Conservation (phyloP, 2,113 vertebrate species). For the Megaceryle maxima region DNA sequence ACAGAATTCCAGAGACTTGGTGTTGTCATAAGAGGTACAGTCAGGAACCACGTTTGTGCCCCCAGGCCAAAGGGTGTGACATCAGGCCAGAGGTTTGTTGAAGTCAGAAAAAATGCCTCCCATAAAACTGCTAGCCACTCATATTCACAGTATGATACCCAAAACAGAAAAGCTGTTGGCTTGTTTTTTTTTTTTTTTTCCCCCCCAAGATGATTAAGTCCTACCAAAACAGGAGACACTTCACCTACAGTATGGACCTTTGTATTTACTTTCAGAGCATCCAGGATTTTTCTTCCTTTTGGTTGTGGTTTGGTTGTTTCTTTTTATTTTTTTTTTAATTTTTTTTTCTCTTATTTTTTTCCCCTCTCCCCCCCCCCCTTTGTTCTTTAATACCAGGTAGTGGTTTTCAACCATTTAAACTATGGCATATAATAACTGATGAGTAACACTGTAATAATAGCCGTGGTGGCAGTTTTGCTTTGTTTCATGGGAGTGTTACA, state of each 20-base stretch:
- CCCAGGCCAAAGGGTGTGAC: slow-evolving; percentile 54
- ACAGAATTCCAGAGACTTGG: slow-evolving; percentile 53
- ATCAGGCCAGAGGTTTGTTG: neutral
- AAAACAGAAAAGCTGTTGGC: no score
- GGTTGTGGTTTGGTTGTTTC: neutral
- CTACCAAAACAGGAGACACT: neutral
- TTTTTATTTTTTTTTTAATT: neutral
- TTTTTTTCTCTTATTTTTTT: no score
- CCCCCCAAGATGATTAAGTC: neutral
- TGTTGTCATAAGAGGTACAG: slow-evolving; percentile 45
- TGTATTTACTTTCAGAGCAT: slow-evolving; percentile 26
- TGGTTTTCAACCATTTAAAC: slow-evolving; percentile 65
- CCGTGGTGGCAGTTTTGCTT: slow-evolving; percentile 67
- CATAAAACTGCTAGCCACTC: slow-evolving; percentile 19
- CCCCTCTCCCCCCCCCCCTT: neutral
- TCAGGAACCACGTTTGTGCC: slow-evolving; percentile 35
- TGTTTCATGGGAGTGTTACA: slow-evolving; percentile 61
- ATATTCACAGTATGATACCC: neutral
- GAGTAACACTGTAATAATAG: slow-evolving; percentile 65
- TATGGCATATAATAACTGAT: slow-evolving; percentile 16
- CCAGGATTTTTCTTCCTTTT: slow-evolving; percentile 42
- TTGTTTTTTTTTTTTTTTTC: neutral
- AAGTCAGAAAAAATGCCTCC: slow-evolving; percentile 30
- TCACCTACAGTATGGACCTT: neutral
- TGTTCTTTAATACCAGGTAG: slow-evolving; percentile 54